Base-by-base conservation (phyloP, 2,113 vertebrate genomes). In the Hemicordylus capensis region DNA sequence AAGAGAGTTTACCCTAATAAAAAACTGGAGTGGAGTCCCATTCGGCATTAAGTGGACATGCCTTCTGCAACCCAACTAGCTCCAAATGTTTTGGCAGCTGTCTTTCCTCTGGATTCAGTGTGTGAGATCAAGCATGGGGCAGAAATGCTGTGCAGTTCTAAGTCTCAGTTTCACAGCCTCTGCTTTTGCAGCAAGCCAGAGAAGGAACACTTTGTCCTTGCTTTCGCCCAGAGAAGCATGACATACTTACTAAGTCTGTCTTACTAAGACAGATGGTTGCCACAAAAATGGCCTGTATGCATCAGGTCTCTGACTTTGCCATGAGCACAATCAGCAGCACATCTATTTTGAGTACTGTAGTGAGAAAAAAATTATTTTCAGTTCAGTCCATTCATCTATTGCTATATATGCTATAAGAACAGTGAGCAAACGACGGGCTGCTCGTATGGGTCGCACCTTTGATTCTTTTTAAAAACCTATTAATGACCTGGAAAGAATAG, bases 301-400 rank as follows among this genome's bases (percentile, higher is more conserved):
- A 28, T 72, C 70, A 79, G 34, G 37, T 89, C 73, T 78, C 64
- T 89, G 59, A 84, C 59, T 46, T 88, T 54, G 46, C 48, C 39
- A 39, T 46, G 26, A 54, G 48, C 51, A 44, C 44, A 56, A 10
- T 34, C n/a, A 2, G 1, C 77, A 89, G 12, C 67, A 67, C 26
- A 48, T 73, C 73, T 44, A 73, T 83, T 89, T 88, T 84, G 58
- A 89, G 24, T 44, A 78, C 58, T 0, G 0, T 67, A 70, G 42
- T 0, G 0, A 72, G 6, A 74, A 64, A 73, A n/a, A 87, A 81
- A 46, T 44, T 37, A 59, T 85, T 59, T 84, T 76, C 24, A 46
- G 48, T 48, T 78, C 31, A 76, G 56, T 76, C 24, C 26, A 3
- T 89, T 80, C 2, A 3, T 51, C 61, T 82, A 80, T 82, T 78